Percentiles rank a stretch among this genome's conserved stretches.
These are phyloP conservation scores for Lapara coniferarum DNA, from an alignment of 2,888 invertebrate species.

Conservation along the genomic window DNA sequence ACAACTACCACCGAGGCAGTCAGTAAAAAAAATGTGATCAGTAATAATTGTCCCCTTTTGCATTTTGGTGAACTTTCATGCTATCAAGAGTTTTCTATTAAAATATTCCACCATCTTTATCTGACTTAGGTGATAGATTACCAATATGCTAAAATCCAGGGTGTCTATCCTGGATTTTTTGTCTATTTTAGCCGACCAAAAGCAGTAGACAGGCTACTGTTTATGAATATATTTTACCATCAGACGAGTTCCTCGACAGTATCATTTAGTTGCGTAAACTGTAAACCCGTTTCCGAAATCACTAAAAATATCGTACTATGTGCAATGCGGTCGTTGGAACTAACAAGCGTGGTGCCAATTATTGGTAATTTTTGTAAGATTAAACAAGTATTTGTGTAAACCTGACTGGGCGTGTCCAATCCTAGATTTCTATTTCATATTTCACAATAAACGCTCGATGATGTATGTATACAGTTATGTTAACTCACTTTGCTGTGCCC, in stretches of 20 bases:
- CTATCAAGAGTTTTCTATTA: too few species aligned
- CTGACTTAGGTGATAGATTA: too few species aligned
- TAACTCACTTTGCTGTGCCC: too few species aligned
- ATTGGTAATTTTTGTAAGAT: not conserved
- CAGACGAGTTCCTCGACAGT: too few species aligned
- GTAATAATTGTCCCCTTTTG: not conserved
- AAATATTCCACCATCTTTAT: too few species aligned
- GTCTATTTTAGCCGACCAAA: too few species aligned
- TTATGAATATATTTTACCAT: too few species aligned
- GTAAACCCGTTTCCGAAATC: not conserved
- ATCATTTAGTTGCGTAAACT: not conserved
- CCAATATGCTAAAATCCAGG: too few species aligned
- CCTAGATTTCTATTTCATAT: not conserved
- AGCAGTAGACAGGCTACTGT: too few species aligned
- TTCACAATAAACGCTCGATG: not conserved
- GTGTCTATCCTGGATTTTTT: too few species aligned
- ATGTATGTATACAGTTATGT: not conserved
- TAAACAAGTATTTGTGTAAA: constrained; percentile 3
- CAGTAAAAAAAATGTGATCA: not conserved
- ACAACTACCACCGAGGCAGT: too few species aligned
- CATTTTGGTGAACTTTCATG: not conserved
- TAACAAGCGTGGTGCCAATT: constrained; percentile 19
- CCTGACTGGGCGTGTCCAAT: constrained; percentile 18
- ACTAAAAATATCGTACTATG: not conserved
- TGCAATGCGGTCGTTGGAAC: not conserved